A percentile compares a stretch with the other conserved stretches of the same genome.
Conservation (phyloP, 2,113 vertebrate species). For the Istiophorus platypterus region DNA sequence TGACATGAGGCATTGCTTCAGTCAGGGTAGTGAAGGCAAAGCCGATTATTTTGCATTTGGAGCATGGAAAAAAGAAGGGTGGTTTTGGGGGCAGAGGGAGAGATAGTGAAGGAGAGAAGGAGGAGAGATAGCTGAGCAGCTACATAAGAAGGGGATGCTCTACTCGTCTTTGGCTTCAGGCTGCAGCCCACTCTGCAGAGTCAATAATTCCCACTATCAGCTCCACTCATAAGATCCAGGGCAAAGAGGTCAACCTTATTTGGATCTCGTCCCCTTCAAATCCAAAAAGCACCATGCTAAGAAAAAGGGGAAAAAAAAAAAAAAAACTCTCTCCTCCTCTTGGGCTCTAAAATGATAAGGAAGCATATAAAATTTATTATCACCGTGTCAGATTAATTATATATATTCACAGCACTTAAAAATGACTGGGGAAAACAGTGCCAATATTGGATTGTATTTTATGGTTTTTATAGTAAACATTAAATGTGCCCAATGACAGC, state of each 20-base stretch:
- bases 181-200: constrained; percentile 69
- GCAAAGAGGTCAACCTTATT: constrained; percentile 72
- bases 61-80: constrained; percentile 38
- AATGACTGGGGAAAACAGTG: constrained; percentile 62
- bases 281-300: constrained; percentile 54
- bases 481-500: constrained; percentile 76
- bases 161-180: constrained; percentile 64
- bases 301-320: constrained; percentile 37
- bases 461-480: constrained; percentile 81
- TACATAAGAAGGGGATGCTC: constrained; percentile 61
- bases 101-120: constrained; percentile 36
- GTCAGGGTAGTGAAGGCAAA: constrained; percentile 53
- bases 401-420: constrained; percentile 76
- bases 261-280: constrained; percentile 65
- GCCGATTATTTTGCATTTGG: constrained; percentile 71
- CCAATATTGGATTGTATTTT: constrained; percentile 79
- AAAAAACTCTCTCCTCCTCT: constrained; percentile 38
- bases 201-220: constrained; percentile 77
- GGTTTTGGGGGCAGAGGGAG: constrained; percentile 50
- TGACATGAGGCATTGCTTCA: constrained; percentile 48
- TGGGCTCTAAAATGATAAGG: constrained; percentile 72
- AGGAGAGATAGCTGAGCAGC: constrained; percentile 56
- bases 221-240: constrained; percentile 63
- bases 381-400: constrained; percentile 80
- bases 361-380: constrained; percentile 79